phyloP scores from a whole-genome alignment of 2,888 invertebrate species.

The Pristionchus fissidentatus region DNA sequence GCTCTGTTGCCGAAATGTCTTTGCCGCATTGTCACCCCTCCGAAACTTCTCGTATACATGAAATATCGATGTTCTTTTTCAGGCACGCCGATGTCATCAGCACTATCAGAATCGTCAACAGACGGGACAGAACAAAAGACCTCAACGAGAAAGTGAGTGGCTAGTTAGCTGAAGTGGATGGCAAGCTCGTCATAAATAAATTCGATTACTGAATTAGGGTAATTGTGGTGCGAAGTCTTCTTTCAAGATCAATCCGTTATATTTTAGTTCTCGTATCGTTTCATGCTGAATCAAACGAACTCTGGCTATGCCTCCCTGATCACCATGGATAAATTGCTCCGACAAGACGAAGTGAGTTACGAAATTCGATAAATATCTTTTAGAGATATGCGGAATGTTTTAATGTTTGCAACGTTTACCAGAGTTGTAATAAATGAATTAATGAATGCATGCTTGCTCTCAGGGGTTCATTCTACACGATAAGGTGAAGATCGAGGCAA shows the following conservation, averaged over 20 bases:
- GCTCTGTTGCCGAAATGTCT: too few species aligned
- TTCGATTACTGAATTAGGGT: too few species aligned
- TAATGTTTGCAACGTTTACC: background rate
- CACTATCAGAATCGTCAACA: background rate
- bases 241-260: background rate
- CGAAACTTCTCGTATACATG: too few species aligned
- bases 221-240: background rate
- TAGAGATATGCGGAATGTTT: background rate
- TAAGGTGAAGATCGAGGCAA: background rate
- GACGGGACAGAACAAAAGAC: background rate
- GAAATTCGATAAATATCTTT: background rate
- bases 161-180: too few species aligned
- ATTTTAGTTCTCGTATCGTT: slow-evolving; percentile 13
- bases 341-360: background rate
- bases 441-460: too few species aligned
- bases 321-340: background rate
- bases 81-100: slow-evolving; percentile 12
- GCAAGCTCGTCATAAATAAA: background rate
- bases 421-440: too few species aligned
- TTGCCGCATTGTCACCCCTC: too few species aligned
- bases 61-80: too few species aligned
- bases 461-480: slow-evolving; percentile 1
- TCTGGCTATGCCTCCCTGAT: slow-evolving; percentile 8
- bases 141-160: background rate
- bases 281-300: background rate